phyloP scores from a whole-genome alignment of 2,888 invertebrate genomes.

The Philopedon plagiatum region DNA sequence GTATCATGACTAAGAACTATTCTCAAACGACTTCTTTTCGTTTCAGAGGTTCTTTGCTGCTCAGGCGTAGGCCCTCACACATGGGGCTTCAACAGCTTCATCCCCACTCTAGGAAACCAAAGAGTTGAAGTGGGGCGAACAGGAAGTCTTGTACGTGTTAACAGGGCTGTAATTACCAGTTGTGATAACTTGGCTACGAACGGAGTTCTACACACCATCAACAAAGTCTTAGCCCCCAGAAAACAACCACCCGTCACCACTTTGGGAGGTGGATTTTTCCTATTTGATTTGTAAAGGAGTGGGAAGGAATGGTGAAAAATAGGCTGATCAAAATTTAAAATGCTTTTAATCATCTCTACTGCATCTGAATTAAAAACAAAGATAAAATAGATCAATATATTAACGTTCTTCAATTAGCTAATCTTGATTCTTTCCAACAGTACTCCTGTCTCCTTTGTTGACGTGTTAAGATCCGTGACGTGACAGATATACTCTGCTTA shows the following conservation, averaged over 20 bases:
- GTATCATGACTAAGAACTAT: not conserved
- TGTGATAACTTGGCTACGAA: slow-evolving; percentile 73
- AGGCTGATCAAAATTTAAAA: slow-evolving; percentile 3
- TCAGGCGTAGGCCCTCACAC: slow-evolving; percentile 66
- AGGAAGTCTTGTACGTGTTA: slow-evolving; percentile 63
- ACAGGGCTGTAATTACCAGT: slow-evolving; percentile 63
- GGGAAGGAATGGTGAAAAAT: not conserved
- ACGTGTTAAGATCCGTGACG: no score
- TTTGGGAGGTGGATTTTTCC: slow-evolving; percentile 62
- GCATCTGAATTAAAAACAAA: no score
- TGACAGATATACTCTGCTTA: no score
- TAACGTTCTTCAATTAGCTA: no score
- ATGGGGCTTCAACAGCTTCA: slow-evolving; percentile 65
- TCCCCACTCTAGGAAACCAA: slow-evolving; percentile 63
- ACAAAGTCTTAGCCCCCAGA: slow-evolving; percentile 70
- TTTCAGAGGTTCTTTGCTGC: slow-evolving; percentile 68
- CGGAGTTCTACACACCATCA: slow-evolving; percentile 74
- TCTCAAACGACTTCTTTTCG: not conserved
- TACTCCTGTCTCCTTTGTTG: no score
- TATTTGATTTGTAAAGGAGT: slow-evolving; percentile 63
- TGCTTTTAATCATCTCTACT: no score
- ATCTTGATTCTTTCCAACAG: no score
- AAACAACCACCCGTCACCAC: slow-evolving; percentile 59
- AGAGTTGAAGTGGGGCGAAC: slow-evolving; percentile 63
- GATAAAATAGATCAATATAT: no score